Base-by-base conservation (phyloP, 2,113 vertebrate species). In the Centropus unirufus region DNA sequence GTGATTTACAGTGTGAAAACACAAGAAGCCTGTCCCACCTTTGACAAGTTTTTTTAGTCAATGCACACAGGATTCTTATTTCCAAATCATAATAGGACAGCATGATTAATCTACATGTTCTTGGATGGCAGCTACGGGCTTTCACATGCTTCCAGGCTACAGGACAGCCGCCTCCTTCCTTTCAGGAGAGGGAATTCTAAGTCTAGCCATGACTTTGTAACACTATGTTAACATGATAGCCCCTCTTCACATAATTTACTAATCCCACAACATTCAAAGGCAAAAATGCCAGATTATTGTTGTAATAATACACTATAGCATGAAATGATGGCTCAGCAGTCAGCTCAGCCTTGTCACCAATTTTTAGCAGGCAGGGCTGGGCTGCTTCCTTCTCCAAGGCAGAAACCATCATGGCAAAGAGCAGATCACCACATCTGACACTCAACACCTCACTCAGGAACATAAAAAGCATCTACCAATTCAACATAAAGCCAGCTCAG, bases 281-380 rank as follows among this genome's bases (percentile, higher is more conserved):
- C n/a, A 66, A 42, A 86, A 40, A 4, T 36, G 7, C 14, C 42
- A 44, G 32, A 64, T 74, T 87, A 81, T 2, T 57, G 59, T 59
- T 77, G 13, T 30, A 79, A 52, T 29, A 42, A 59, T 4, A 84
- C 1, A 0, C 34, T 85, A 8, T 2, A 63, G 27, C 9, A 79
- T 52, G 19, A 64, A 90, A 54, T 66, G 11, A 39, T 2, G 18
- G 59, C 80, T 92, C 75, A 57, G 63, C 10, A 4, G 34, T 3
- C n/a, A n/a, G n/a, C n/a, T n/a, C 36, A 42, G 67, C 55, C n/a
- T 21, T 24, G n/a, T 52, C 79, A 64, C 32, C 0, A 0, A 4
- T 30, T 2, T 8, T 39, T 52, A 24, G 55, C 23, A 8, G 55
- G 36, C 17, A 87, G 34, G 24, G 44, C 44, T 75, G 39, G 44